A percentile compares a stretch with the other conserved stretches of the same genome.
Conservation (phyloP, 1,140 invertebrate genomes). For the Batillaria attramentaria region DNA sequence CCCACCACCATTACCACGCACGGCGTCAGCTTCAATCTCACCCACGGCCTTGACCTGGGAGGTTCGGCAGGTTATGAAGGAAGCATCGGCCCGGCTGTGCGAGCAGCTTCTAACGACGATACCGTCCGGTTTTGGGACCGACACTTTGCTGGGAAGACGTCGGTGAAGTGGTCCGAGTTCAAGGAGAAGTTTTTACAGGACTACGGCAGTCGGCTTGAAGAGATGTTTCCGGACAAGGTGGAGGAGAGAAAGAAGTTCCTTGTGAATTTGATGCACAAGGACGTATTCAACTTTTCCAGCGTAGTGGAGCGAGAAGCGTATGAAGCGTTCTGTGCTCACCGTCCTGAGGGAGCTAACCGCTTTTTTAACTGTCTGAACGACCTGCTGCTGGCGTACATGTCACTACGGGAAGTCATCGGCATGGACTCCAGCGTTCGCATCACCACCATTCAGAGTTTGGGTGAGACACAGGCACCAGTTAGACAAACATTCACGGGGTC, state of each 20-base stretch:
- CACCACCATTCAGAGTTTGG: constrained; percentile 62
- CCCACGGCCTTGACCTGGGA: constrained; percentile 27
- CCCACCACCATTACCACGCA: constrained; percentile 27
- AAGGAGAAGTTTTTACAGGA: constrained; percentile 54
- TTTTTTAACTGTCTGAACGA: constrained; percentile 56
- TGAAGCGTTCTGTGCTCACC: constrained; percentile 54
- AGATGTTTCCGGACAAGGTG: constrained; percentile 46
- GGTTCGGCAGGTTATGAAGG: constrained; percentile 20
- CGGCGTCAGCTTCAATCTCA: constrained; percentile 43
- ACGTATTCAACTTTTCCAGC: constrained; percentile 54
- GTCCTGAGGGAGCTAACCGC: constrained; percentile 43
- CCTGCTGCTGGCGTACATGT: constrained; percentile 53
- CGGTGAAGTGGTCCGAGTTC: constrained; percentile 48
- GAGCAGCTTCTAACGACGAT: background rate
- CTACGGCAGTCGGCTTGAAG: constrained; percentile 50
- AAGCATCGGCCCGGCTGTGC: background rate
- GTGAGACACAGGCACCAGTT: constrained; percentile 38
- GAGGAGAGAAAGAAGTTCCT: constrained; percentile 52
- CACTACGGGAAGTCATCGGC: constrained; percentile 61
- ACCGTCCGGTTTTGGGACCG: constrained; percentile 54
- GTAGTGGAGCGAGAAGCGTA: constrained; percentile 38
- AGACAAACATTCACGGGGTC: too few species aligned
- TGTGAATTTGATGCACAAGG: constrained; percentile 58
- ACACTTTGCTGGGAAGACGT: constrained; percentile 45
- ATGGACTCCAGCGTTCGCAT: constrained; percentile 62